These are phyloP conservation scores for Mongoloraphidia duomilia DNA, from an alignment of 2,888 invertebrate genomes.

Conservation along the genomic window DNA sequence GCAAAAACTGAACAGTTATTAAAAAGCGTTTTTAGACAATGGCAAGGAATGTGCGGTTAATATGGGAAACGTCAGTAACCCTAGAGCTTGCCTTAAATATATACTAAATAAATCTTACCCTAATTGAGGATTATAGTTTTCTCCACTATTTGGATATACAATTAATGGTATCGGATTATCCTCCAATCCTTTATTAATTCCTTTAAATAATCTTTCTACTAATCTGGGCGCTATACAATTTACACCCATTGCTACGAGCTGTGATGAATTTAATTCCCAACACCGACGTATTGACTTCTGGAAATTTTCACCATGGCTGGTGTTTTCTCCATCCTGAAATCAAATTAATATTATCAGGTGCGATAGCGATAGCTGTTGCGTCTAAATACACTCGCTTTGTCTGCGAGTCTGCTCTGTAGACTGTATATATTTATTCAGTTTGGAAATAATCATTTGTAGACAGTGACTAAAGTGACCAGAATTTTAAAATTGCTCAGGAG, in stretches of 20 bases:
- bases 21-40: too few relatives aligned
- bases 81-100: not conserved
- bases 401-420: too few relatives aligned
- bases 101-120: conserved; percentile 32
- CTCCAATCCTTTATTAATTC: conserved; percentile 34
- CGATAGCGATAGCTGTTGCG: too few relatives aligned
- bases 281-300: conserved; percentile 54
- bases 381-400: too few relatives aligned
- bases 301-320: conserved; percentile 71
- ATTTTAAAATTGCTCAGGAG: too few relatives aligned
- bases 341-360: not conserved
- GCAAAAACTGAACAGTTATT: too few relatives aligned
- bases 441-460: too few relatives aligned
- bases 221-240: conserved; percentile 68
- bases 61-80: too few relatives aligned
- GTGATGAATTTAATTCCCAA: conserved; percentile 42
- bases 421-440: too few relatives aligned
- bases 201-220: conserved; percentile 44
- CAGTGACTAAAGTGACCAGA: too few relatives aligned
- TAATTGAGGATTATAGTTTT: conserved; percentile 54
- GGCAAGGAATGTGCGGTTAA: too few relatives aligned
- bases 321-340: conserved; percentile 40
- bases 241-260: conserved; percentile 74
- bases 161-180: conserved; percentile 53
- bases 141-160: conserved; percentile 88